Base-by-base conservation (phyloP, 2,113 vertebrate genomes). In the Cyphomyrus plagiostoma region DNA sequence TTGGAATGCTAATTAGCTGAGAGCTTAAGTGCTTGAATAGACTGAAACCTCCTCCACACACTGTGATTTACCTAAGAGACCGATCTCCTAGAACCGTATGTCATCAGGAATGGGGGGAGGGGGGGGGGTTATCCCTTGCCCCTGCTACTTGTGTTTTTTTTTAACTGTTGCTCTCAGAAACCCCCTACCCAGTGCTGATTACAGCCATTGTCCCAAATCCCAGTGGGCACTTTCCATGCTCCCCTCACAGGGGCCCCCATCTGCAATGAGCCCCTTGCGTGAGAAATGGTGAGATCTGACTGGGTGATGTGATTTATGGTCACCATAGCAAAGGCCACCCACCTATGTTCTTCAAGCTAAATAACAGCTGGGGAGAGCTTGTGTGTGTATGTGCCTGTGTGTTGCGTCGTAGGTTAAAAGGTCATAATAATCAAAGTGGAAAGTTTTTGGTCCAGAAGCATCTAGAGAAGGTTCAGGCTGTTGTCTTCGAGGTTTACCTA, bases 41-140 rank as follows among this genome's bases (percentile, higher is more conserved):
- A 77, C 30, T 77, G 35, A 77, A 35, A 77, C 70, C 74, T 80
- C 30, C 35, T 80, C 30, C 35, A 42, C 35, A 42, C 17, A 48
- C 45, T 84, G 82, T 11, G 23, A 48, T n/a, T 48, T 48, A 23
- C 82, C 82, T 11, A 23, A n/a, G 46, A 84, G 39, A 11, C 82
- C 21, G 39, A 7, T 84, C 2, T 42, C 45, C 82, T 84, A 23
- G n/a, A 66, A 74, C 19, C 17, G 23, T 86, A 19, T 50, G 88
- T 39, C n/a, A 66, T 39, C 70, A 30, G 26, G 52, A n/a, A 39
- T 23, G 42, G 85, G 13, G 10, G 90, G 46, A 4, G 90, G 46
- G 19, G 90, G 46, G 30, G 13, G 58, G 39, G 62, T 23, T 58
- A 91, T 88, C 90, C 35, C n/a, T 80, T 8, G 70, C 45, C 58